These are phyloP conservation scores for Zaprionus inermis DNA, from an alignment of 1,140 invertebrate genomes.

Conservation along the genomic window DNA sequence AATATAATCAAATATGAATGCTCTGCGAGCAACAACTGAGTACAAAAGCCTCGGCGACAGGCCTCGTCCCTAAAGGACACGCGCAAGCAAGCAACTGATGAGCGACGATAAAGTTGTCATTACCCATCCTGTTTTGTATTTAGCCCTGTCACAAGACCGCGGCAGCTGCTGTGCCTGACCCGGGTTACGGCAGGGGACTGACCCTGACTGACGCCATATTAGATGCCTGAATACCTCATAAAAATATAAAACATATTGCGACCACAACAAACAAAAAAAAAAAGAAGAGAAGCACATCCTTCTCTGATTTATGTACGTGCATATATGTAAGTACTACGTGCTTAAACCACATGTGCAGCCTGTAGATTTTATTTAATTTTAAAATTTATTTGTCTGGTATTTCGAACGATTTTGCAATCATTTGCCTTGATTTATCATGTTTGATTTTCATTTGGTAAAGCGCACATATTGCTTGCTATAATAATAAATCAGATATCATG, in stretches of 20 bases:
- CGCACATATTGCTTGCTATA: no score
- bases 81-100: slow-evolving; percentile 43
- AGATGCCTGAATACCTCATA: slow-evolving; percentile 14
- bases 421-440: background rate
- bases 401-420: background rate
- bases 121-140: slow-evolving; percentile 49
- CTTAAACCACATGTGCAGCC: background rate
- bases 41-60: slow-evolving; percentile 37
- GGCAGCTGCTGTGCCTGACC: slow-evolving; percentile 9
- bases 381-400: slow-evolving; percentile 13
- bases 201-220: slow-evolving; percentile 1
- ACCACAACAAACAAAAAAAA: slow-evolving; percentile 10
- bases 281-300: background rate
- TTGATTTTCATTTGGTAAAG: background rate
- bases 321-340: background rate
- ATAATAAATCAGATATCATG: no score
- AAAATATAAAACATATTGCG: slow-evolving; percentile 33
- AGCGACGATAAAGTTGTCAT: slow-evolving; percentile 58
- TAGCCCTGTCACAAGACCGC: slow-evolving; percentile 20
- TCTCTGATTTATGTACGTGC: slow-evolving; percentile 1
- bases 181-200: background rate
- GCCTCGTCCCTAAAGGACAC: slow-evolving; percentile 10
- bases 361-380: slow-evolving; percentile 30
- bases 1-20: slow-evolving; percentile 41
- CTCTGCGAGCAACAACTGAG: background rate